Base-by-base conservation (phyloP, 1,140 invertebrate species). In the Cepaea nemoralis region DNA sequence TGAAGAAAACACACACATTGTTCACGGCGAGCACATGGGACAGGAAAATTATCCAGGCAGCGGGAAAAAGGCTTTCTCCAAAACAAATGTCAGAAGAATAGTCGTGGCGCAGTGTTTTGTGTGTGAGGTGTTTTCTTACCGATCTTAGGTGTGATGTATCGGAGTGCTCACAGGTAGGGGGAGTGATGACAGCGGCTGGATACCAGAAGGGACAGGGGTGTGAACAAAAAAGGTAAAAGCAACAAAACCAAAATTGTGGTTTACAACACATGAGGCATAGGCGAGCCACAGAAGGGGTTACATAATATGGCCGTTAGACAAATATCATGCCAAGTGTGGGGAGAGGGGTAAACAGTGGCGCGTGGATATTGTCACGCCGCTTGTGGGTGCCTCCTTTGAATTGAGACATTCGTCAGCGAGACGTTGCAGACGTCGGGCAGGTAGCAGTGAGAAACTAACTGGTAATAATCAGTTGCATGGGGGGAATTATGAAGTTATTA, bases 131-230 rank as follows among this genome's bases (percentile, higher is more conserved):
- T 63, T 63, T 63, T 63, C 59, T 63, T 2, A 63, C n/a, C 6
- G 27, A 27, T n/a, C 27, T 31, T n/a, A 63, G 59, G 59, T 63
- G 59, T 31, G 59, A 63, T 2, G 27, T 63, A 63, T 63, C 59
- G 59, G 27, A 27, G 16, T 22, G 55, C 22, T 31, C n/a, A 31
- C 5, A 63, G 27, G 33, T 10, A 63, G 2, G 27, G 59, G 59
- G n/a, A 6, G 27, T 31, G 59, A 27, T 63, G 27, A 16, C 59
- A 63, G 2, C 27, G 5, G 2, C 1, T 31, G 59, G 27, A 63
- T 27, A 63, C 59, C 59, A 63, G 59, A 63, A 63, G 59, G 59
- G 59, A 31, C 59, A 19, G n/a, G n/a, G n/a, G 59, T 6, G n/a
- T 31, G 59, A 63, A 63, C 59, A 63, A 63, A 63, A n/a, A 63